Conservation (phyloP, 2,888 invertebrate genomes). For the Coenonympha arcania region DNA sequence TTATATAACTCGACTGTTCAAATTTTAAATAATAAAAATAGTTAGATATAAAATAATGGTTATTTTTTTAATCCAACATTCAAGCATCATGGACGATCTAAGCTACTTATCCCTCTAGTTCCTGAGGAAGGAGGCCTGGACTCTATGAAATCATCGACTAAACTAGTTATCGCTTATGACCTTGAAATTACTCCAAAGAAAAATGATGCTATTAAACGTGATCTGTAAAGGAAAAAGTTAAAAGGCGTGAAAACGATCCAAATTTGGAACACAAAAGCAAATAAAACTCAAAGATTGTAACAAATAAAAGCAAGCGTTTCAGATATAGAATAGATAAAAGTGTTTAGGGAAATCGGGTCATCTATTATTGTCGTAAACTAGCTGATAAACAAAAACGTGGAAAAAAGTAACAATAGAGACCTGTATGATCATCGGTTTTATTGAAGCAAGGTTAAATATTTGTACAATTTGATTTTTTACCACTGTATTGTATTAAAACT, state of each 20-base stretch:
- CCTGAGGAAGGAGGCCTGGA: too few species aligned
- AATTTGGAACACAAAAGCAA: slow-evolving; percentile 14
- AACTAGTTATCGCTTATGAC: not conserved
- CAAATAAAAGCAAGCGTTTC: slow-evolving; percentile 9
- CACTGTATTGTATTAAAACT: not conserved
- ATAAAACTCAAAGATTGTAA: slow-evolving; percentile 3
- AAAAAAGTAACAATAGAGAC: not conserved
- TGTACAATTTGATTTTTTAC: not conserved
- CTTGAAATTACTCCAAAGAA: slow-evolving; percentile 11
- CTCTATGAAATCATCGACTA: too few species aligned
- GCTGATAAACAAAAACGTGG: not conserved
- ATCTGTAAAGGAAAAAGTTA: slow-evolving; percentile 17
- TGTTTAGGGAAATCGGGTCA: slow-evolving; percentile 4
- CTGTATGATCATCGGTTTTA: not conserved
- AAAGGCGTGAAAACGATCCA: slow-evolving; percentile 20
- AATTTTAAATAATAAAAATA: too few species aligned
- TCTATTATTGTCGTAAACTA: not conserved
- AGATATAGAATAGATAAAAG: slow-evolving; percentile 5
- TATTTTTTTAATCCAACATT: too few species aligned
- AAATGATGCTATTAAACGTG: slow-evolving; percentile 3
- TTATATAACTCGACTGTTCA: too few species aligned
- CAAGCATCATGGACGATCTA: too few species aligned
- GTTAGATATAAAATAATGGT: too few species aligned
- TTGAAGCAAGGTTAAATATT: not conserved
- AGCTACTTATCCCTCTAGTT: too few species aligned